phyloP scores from a whole-genome alignment of 2,113 vertebrate species.

The Eonycteris spelaea region DNA sequence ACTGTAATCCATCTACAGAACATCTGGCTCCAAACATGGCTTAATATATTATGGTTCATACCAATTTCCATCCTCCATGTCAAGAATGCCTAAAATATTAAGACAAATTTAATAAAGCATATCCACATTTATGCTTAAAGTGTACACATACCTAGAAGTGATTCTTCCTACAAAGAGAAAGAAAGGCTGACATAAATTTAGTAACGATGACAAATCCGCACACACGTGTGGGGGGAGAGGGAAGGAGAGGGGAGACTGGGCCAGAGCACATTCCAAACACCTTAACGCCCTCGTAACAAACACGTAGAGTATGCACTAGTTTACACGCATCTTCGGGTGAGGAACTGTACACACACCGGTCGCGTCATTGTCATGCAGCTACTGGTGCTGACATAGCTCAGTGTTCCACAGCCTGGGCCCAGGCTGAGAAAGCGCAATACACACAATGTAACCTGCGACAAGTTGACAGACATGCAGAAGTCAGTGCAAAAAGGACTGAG shows the following conservation, averaged over 20 bases:
- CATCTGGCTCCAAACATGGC: neutral
- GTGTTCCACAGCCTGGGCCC: accelerated
- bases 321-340: neutral
- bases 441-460: accelerated
- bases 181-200: neutral
- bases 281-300: neutral
- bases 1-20: too few species aligned
- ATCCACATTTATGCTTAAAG: too few species aligned
- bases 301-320: accelerated
- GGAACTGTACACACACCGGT: too few species aligned
- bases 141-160: neutral
- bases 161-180: neutral
- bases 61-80: neutral
- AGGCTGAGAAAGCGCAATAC: accelerated
- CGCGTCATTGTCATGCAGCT: accelerated
- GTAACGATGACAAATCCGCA: too few species aligned
- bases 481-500: neutral
- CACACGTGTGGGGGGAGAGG: too few species aligned
- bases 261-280: neutral
- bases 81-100: neutral
- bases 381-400: accelerated
- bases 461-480: too few species aligned
- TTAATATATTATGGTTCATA: accelerated
- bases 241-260: too few species aligned
- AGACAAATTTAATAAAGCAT: neutral